Base-by-base conservation (phyloP, 1,140 invertebrate species). In the Acromyrmex heyeri region DNA sequence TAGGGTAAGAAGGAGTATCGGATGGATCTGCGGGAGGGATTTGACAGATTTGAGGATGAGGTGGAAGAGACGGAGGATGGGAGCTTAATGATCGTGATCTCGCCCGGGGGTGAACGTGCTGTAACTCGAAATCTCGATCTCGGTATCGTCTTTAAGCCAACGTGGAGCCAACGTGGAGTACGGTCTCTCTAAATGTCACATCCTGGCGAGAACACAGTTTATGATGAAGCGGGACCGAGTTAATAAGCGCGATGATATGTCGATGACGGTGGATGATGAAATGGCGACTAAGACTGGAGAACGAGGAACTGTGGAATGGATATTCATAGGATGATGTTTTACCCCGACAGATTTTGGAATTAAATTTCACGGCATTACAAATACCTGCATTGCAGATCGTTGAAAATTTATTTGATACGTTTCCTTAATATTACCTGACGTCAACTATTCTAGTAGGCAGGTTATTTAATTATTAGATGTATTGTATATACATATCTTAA, bases 131-230 rank as follows among this genome's bases (percentile, higher is more conserved):
- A 85, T 55, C 50, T 69, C 70, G 30, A 30, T 55, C n/a, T n/a
- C n/a, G 34, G 48, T 65, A 73, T 85, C 34, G 44, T 75, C 67
- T 83, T 85, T 70, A 73, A 83, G 48, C 50, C 48, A n/a, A n/a
- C n/a, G 24, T 48, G 14, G 65, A 48, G 65, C 65, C n/a, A 48
- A 48, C 12, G 77, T 44, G 34, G 30, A 38, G 18, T 21, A 72
- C 38, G 10, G 50, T 90, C 76, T 88, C 88, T 90, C 69, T 62
- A 73, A 75, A 83, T 21, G 69, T 83, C 69, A 83, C 86, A 91
- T 93, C 91, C 93, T 88, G 90, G 91, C 93, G 93, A 93, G 93
- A 93, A 88, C 92, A 93, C 90, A 77, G 72, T 73, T 73, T 86
- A 88, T 65, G 86, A 88, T 88, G 86, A 90, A 78, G 83, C 87